Evolutionary conservation across 2,888 invertebrate genomes (phyloP).

Genomic region (Phyto melanocephala): DNA sequence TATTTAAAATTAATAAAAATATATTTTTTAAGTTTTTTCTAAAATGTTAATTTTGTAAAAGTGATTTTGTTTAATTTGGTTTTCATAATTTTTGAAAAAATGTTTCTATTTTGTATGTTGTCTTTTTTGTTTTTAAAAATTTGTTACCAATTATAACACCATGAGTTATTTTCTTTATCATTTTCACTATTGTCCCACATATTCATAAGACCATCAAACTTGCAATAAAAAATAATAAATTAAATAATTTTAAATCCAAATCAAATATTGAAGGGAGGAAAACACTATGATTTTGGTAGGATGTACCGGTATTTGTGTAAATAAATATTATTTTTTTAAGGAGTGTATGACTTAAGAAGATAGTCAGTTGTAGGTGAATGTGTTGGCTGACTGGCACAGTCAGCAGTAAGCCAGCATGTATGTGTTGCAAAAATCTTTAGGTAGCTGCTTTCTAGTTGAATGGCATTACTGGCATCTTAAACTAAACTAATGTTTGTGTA

Average conservation of each 20-base stretch:
- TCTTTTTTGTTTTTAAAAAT: too few species aligned
- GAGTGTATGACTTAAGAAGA: slow-evolving; percentile 30
- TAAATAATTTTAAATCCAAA: neutral
- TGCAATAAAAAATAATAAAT: neutral
- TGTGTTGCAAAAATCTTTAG: slow-evolving; percentile 48
- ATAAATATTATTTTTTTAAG: slow-evolving; percentile 37
- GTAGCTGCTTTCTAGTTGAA: slow-evolving; percentile 57
- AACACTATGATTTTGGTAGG: neutral
- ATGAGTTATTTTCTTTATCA: too few species aligned
- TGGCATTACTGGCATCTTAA: slow-evolving; percentile 44
- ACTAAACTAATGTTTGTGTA: slow-evolving; percentile 51
- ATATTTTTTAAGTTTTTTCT: too few species aligned
- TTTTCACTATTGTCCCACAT: too few species aligned
- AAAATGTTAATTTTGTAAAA: too few species aligned
- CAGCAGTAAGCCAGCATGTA: slow-evolving; percentile 48
- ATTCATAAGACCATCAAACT: neutral
- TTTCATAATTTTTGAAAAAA: too few species aligned
- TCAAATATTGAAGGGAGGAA: neutral
- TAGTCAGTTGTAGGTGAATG: neutral
- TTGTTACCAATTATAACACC: too few species aligned
- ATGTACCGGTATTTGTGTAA: slow-evolving; percentile 1
- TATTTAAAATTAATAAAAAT: too few species aligned
- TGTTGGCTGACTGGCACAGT: slow-evolving; percentile 33
- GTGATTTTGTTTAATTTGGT: too few species aligned
- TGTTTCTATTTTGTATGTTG: too few species aligned